These are phyloP conservation scores for Egretta garzetta DNA, from an alignment of 2,113 vertebrate species.

Conservation along the genomic window DNA sequence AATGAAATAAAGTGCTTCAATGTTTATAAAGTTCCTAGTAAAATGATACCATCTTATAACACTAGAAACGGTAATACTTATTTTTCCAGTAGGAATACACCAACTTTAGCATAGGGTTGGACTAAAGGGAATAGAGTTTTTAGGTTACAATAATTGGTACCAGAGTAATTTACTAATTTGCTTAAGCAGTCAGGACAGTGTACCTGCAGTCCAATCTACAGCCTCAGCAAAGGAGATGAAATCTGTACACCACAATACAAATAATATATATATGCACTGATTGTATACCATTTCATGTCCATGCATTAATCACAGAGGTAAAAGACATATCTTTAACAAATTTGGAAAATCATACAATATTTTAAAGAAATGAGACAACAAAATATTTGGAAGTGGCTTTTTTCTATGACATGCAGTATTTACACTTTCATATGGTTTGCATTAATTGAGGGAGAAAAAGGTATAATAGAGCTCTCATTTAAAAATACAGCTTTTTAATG, in stretches of 20 bases:
- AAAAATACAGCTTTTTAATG: not conserved
- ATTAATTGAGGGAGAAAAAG: not conserved
- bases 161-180: slow-evolving; percentile 36
- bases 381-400: not conserved
- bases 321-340: not conserved
- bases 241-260: slow-evolving; percentile 10
- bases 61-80: not conserved
- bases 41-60: not conserved
- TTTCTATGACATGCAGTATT: not conserved
- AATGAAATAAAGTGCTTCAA: not conserved
- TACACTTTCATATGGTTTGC: not conserved
- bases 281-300: not conserved
- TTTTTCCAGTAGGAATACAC: not conserved
- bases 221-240: not conserved
- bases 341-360: not conserved
- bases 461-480: not conserved
- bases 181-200: not conserved
- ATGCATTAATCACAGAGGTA: not conserved
- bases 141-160: not conserved
- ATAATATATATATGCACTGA: not conserved
- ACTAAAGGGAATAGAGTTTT: not conserved
- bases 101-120: not conserved
- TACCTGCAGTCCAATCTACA: slow-evolving; percentile 3
- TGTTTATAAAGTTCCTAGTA: not conserved
- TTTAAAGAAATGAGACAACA: not conserved